phyloP scores from a whole-genome alignment of 2,888 invertebrate species.

The Liopterus haemorrhoidalis region DNA sequence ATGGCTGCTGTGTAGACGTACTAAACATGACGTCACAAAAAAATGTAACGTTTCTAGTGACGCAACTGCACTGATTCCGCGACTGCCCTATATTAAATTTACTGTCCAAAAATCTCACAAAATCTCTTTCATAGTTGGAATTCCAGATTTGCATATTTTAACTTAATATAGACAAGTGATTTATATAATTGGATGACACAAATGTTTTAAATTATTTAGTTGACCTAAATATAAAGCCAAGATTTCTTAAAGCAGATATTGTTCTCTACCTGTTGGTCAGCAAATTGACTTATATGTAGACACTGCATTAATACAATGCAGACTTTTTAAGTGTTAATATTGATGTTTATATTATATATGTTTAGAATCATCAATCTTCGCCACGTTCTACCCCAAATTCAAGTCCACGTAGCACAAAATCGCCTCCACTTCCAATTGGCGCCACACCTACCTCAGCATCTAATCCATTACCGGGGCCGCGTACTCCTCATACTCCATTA shows the following conservation, averaged over 20 bases:
- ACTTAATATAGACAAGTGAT: not conserved
- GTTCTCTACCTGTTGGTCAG: not conserved
- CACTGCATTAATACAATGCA: not conserved
- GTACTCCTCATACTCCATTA: constrained; percentile 53
- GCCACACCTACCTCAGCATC: constrained; percentile 46
- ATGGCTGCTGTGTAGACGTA: too few relatives aligned
- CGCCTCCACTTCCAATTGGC: constrained; percentile 68
- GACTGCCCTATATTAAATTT: too few relatives aligned
- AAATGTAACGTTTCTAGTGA: too few relatives aligned
- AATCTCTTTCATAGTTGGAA: too few relatives aligned
- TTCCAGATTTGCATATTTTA: too few relatives aligned
- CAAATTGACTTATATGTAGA: not conserved
- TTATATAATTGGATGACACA: not conserved
- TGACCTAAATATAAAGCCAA: not conserved
- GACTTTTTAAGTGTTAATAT: not conserved
- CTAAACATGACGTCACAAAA: too few relatives aligned
- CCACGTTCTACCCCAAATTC: constrained; percentile 83
- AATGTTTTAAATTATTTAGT: not conserved
- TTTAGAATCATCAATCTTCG: constrained; percentile 75
- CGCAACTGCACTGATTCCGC: too few relatives aligned
- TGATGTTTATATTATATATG: constrained; percentile 19
- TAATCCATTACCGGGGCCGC: constrained; percentile 49
- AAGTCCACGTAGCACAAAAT: constrained; percentile 79
- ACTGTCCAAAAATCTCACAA: too few relatives aligned
- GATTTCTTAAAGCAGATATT: not conserved